Percentiles rank a stretch among this genome's conserved stretches.
These are phyloP conservation scores for Craseonycteris thonglongyai DNA, from an alignment of 2,113 vertebrate genomes.

Conservation along the genomic window DNA sequence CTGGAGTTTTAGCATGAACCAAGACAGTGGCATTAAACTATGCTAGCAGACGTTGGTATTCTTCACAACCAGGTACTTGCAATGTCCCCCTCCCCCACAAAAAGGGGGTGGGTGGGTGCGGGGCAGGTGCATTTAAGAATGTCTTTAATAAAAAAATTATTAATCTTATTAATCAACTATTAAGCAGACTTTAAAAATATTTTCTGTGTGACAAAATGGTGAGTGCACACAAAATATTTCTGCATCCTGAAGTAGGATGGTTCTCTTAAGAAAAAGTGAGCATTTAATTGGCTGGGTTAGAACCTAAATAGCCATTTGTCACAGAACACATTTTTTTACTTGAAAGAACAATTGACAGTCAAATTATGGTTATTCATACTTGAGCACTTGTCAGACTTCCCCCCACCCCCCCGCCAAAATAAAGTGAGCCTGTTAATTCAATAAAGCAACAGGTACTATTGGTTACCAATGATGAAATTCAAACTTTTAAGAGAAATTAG, in stretches of 20 bases:
- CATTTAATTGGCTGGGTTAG: neutral
- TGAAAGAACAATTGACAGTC: neutral
- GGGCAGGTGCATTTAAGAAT: neutral
- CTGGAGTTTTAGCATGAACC: neutral
- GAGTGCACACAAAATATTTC: neutral
- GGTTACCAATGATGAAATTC: constrained; percentile 14
- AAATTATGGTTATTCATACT: constrained; percentile 15
- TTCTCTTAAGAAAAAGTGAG: neutral
- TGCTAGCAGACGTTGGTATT: neutral
- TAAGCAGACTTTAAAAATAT: neutral
- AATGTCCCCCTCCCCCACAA: too few relatives aligned
- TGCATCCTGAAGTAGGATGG: neutral
- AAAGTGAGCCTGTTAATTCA: constrained; percentile 21
- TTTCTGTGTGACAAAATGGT: neutral
- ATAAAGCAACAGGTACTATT: neutral
- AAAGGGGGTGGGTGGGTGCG: too few relatives aligned
- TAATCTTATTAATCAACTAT: neutral
- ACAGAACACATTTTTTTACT: constrained; percentile 12
- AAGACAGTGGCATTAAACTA: neutral
- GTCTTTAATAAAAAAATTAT: neutral
- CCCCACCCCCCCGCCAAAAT: too few relatives aligned
- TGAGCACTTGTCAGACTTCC: constrained; percentile 34
- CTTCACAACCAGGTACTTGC: neutral
- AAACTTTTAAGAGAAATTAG: constrained; percentile 28
- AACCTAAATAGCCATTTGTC: neutral